phyloP scores from a whole-genome alignment of 1,140 invertebrate species.

The Alviniconcha marisindica region DNA sequence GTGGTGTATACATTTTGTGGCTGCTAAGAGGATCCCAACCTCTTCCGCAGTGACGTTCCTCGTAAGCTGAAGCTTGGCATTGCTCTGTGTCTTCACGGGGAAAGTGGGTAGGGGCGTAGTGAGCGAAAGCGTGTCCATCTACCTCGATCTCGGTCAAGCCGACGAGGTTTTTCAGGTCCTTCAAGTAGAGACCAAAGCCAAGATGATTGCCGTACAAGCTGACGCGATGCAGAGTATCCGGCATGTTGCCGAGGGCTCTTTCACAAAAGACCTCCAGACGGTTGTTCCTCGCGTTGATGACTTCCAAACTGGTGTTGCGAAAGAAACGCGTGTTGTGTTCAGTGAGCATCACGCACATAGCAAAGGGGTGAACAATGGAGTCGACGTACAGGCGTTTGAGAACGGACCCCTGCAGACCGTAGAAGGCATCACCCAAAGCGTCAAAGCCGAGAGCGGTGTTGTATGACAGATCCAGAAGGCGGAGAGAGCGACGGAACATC shows the following conservation, averaged over 20 bases:
- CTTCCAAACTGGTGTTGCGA: constrained; percentile 35
- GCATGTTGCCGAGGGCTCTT: constrained; percentile 21
- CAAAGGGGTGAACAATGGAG: constrained; percentile 21
- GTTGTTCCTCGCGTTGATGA: constrained; percentile 18
- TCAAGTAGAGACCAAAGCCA: constrained; percentile 2
- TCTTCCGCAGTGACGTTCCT: too few species aligned
- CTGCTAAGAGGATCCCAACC: too few species aligned
- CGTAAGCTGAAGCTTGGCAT: not conserved
- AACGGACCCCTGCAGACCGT: constrained; percentile 37
- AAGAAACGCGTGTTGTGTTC: constrained; percentile 34
- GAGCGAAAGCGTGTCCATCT: not conserved
- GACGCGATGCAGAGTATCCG: not conserved
- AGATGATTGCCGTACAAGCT: not conserved
- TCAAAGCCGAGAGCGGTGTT: constrained; percentile 36
- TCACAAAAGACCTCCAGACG: not conserved
- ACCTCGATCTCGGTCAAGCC: not conserved
- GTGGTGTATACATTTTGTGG: too few species aligned
- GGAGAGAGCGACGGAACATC: constrained; percentile 11
- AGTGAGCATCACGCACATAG: constrained; percentile 14
- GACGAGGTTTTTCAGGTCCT: not conserved
- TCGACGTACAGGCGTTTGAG: constrained; percentile 27
- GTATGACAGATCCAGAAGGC: constrained; percentile 42
- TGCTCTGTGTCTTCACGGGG: not conserved
- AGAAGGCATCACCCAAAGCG: constrained; percentile 24
- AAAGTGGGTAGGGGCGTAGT: not conserved